Evolutionary conservation across 2,888 invertebrate species (phyloP), one percentile per base, ranked within the genome.

Genomic region (Azorinus chamasolen): DNA sequence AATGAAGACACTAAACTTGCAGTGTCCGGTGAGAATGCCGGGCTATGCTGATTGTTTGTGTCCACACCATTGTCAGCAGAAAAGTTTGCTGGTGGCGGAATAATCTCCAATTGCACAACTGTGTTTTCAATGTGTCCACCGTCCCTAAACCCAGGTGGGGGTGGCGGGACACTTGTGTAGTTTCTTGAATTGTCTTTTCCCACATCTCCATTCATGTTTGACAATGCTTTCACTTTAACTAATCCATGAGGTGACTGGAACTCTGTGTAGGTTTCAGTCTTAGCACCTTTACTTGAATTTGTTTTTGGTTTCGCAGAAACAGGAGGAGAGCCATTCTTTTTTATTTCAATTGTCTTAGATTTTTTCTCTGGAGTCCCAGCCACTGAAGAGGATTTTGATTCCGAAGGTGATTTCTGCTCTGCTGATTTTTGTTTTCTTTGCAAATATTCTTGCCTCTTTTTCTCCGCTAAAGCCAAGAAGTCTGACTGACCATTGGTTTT

Each of bases 1-100:
- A 89, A 80, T 8, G 91, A 91, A 1, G 91, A 91, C 39, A 89
- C 88, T 64, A 89, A 76, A 77, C 91, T 91, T 39, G 87, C 89
- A 22, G 89, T 83, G 63, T 91, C 91, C 10, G 83, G 80, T 16
- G 83, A 82, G 57, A 86, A 86, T 48, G 84, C 83, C 16, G 85
- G 81, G 43, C 75, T 78, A 50, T 75, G 73, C 20, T 78, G 73
- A 46, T 74, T 57, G 32, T 27, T 65, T 39, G 46, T 63, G 14
- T 68, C 59, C 12, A 53, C 43, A 16, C 69, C 68, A 46, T 57
- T 68, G 16, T 81, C 81, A 8, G 64, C 58, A 2, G 64, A 70
- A 50, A 90, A 90, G 39, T 82, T 79, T 12, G 85, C 64, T 3
- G 90, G 90, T 22, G 90, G 89, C 22, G 90, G 89, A 70, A 90